These are phyloP conservation scores for Ennomos quercinarius DNA, from an alignment of 2,888 invertebrate genomes.

Conservation along the genomic window DNA sequence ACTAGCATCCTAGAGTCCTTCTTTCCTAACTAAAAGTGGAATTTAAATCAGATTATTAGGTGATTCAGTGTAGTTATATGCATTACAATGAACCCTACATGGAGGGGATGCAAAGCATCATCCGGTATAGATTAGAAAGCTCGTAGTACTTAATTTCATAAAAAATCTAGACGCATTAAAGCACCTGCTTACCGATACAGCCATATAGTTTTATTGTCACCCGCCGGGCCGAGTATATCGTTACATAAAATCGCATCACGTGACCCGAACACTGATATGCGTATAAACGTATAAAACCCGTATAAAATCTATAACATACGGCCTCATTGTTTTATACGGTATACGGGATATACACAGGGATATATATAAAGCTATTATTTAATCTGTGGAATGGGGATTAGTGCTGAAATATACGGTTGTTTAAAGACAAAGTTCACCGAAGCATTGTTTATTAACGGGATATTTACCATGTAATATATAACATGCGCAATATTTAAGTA, in stretches of 20 bases:
- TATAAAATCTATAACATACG: conserved; percentile 21
- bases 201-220: conserved; percentile 18
- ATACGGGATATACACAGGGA: neutral
- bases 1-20: too few species aligned
- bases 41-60: too few species aligned
- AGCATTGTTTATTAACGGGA: too few species aligned
- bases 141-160: neutral
- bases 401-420: conserved; percentile 11
- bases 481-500: too few species aligned
- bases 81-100: too few species aligned
- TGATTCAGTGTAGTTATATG: too few species aligned
- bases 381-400: conserved; percentile 4
- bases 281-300: neutral
- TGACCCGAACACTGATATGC: conserved; percentile 25
- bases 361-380: too few species aligned
- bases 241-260: conserved; percentile 25
- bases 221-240: conserved; percentile 12
- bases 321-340: conserved; percentile 22
- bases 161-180: conserved; percentile 6
- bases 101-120: too few species aligned
- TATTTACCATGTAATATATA: too few species aligned
- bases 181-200: conserved; percentile 18
- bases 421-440: conserved; percentile 8
- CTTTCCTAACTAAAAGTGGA: too few species aligned
- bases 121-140: too few species aligned